phyloP scores from a whole-genome alignment of 2,113 vertebrate species.

The Macaca mulatta region DNA sequence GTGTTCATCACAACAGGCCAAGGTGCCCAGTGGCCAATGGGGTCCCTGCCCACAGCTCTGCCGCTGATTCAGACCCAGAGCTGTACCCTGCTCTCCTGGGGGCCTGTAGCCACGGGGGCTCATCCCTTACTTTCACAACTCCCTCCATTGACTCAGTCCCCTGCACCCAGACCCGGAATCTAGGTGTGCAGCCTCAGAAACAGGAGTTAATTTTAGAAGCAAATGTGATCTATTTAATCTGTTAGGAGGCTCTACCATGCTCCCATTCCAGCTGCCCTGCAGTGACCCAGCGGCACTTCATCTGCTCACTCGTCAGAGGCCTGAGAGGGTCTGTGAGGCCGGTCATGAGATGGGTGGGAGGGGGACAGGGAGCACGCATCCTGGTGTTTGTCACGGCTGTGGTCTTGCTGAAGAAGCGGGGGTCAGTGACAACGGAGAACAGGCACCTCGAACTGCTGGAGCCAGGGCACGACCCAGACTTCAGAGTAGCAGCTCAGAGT shows the following conservation, averaged over 20 bases:
- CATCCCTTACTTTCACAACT: neutral
- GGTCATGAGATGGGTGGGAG: neutral
- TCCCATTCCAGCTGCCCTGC: neutral
- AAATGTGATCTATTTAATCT: neutral
- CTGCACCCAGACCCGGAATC: neutral
- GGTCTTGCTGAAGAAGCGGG: neutral
- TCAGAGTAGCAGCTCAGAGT: conserved; percentile 85
- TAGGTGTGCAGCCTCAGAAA: neutral
- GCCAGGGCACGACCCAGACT: conserved; percentile 85
- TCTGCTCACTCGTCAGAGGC: neutral
- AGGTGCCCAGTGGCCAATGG: no score
- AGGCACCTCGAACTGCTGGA: conserved; percentile 60
- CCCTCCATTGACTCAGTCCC: neutral
- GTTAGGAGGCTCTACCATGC: no score
- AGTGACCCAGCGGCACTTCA: neutral
- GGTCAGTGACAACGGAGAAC: conserved; percentile 74
- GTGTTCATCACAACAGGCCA: neutral
- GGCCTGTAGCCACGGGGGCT: neutral
- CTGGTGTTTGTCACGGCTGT: neutral
- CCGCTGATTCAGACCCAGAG: no score
- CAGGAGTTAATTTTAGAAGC: neutral
- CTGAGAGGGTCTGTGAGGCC: rapidly evolving
- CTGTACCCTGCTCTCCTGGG: neutral
- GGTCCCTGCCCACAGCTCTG: no score
- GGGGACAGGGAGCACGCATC: neutral